A percentile compares a stretch with the other conserved stretches of the same genome.
Conservation (phyloP, 2,888 invertebrate species). For the Apotomis turbidana region DNA sequence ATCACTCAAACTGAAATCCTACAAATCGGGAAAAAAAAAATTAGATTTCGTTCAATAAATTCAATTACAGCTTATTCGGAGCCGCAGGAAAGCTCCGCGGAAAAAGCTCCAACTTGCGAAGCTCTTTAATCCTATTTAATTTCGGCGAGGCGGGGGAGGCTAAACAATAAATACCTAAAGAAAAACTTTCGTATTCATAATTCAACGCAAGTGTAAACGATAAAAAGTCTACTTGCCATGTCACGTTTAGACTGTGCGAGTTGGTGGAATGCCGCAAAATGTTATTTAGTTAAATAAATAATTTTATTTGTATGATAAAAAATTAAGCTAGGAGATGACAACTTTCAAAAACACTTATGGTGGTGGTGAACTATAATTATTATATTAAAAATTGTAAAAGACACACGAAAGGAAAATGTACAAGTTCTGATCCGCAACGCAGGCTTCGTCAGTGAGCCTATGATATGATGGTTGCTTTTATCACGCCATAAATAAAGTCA, state of each 20-base stretch:
- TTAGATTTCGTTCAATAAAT: constrained; percentile 41
- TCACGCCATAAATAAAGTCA: no score
- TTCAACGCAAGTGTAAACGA: constrained; percentile 42
- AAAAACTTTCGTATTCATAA: constrained; percentile 42
- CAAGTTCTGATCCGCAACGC: no score
- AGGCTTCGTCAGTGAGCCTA: no score
- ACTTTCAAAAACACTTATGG: no score
- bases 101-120: constrained; percentile 28
- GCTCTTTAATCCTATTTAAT: constrained; percentile 42
- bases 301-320: no score
- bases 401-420: no score
- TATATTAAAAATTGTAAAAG: no score
- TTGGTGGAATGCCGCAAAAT: background rate
- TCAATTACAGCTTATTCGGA: constrained; percentile 37
- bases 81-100: constrained; percentile 27
- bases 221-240: constrained; percentile 40
- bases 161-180: constrained; percentile 42
- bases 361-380: no score
- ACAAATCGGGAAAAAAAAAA: constrained; percentile 35
- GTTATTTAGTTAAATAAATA: no score
- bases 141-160: constrained; percentile 30
- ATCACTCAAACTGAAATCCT: constrained; percentile 34
- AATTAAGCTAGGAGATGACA: no score
- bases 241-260: background rate
- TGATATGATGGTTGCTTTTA: no score